Conservation (phyloP, 2,888 invertebrate genomes). For the Xanthorhoe spadicearia region DNA sequence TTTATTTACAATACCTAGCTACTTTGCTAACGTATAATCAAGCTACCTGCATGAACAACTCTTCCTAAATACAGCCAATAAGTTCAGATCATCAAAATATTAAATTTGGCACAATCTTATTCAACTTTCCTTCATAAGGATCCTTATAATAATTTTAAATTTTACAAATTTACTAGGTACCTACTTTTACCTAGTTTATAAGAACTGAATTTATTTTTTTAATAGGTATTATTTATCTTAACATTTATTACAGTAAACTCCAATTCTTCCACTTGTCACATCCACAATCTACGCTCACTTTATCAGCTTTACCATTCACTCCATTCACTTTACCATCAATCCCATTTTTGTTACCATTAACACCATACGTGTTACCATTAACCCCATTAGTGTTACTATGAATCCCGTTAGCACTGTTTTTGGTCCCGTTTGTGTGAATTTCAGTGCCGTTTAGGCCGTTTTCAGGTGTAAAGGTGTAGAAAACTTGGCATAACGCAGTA, state of each 20-base stretch:
- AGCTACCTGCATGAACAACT: neutral
- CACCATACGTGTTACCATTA: conserved; percentile 1
- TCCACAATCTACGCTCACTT: conserved; percentile 47
- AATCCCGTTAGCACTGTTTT: neutral
- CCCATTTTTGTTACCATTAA: neutral
- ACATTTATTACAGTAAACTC: conserved; percentile 44
- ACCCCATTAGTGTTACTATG: neutral
- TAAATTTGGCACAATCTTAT: conserved; percentile 36
- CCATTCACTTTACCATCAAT: neutral
- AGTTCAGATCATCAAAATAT: conserved; percentile 33
- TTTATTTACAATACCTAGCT: conserved; percentile 2
- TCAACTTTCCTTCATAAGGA: too few relatives aligned
- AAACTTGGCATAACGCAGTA: conserved; percentile 87
- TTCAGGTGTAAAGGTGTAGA: conserved; percentile 83
- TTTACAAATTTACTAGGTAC: neutral
- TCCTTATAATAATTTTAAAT: conserved; percentile 4
- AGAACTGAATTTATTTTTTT: too few relatives aligned
- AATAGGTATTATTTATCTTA: too few relatives aligned
- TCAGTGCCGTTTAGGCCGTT: conserved; percentile 37
- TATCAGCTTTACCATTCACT: conserved; percentile 2
- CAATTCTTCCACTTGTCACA: conserved; percentile 56
- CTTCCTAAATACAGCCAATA: conserved; percentile 11
- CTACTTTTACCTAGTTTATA: neutral
- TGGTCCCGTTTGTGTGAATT: neutral
- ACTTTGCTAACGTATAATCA: neutral